Evolutionary conservation across 2,113 vertebrate genomes (phyloP), one percentile per base, ranked within the genome.

Genomic region (Gadus macrocephalus): DNA sequence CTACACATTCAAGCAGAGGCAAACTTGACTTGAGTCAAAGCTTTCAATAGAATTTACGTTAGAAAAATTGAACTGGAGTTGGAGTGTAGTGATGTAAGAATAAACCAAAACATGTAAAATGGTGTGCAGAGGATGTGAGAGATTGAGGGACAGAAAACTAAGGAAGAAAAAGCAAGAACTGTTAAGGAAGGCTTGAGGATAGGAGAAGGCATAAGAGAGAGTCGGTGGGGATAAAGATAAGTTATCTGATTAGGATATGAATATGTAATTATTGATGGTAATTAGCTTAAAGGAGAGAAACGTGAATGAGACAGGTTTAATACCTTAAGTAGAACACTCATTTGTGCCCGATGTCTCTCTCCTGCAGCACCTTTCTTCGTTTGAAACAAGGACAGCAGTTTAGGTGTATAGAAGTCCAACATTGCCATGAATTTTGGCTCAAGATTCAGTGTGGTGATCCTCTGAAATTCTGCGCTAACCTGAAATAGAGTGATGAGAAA

Each of bases 391-490:
- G 70, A 53, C 25, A 67, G 38, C 25, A 25, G 25, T 25, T 25
- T 25, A 25, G 25, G 25, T 25, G 25, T 25, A 2, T 25, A 25
- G 25, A 2, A 1, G 25, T 25, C 25, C 1, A 25, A 25, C 25
- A 25, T 25, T 25, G 25, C 25, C 25, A 25, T 68, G 53, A 68
- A 77, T 64, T 77, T 72, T 64, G 60, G 31, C 61, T 77, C 69
- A 59, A 68, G 75, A 69, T 77, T 77, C 38, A 66, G 15, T 64
- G 70, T 65, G 66, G 65, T 68, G 66, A 72, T 53, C 27, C 70
- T 49, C 25, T 77, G 53, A 72, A 77, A 77, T 70, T 72, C 53
- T 64, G 75, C 53, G 4, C 15, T 76, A 64, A n/a, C 27, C 69
- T 76, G 9, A 63, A 61, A 64, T 4, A 67, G 17, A 60, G 20